Evolutionary conservation across 2,113 vertebrate species (phyloP).

Genomic region (Chamaetylas fuelleborni): DNA sequence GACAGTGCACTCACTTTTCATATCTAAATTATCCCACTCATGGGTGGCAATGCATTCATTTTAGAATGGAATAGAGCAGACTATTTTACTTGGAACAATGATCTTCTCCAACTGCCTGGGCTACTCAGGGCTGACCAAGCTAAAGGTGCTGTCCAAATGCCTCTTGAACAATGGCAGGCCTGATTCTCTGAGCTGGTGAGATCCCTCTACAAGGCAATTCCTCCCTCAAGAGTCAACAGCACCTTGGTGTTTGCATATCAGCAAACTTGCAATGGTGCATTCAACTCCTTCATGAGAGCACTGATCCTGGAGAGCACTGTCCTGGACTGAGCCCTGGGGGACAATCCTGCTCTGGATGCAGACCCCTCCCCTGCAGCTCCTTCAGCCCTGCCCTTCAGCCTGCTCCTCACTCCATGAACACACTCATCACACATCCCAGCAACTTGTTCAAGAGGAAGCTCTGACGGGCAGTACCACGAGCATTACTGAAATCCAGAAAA

Average conservation of each 20-base stretch:
- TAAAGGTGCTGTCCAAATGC: neutral
- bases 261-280: neutral
- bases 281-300: too few species aligned
- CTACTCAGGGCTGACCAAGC: neutral
- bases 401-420: too few species aligned
- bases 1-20: too few species aligned
- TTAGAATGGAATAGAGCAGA: neutral
- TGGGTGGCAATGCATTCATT: neutral
- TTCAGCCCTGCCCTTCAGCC: neutral
- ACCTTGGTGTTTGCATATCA: neutral
- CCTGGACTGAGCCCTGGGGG: too few species aligned
- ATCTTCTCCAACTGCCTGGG: neutral
- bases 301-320: neutral
- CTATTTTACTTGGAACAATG: neutral
- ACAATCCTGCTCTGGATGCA: neutral
- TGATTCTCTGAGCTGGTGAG: neutral
- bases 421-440: rapidly evolving
- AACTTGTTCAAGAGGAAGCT: neutral
- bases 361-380: neutral
- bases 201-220: neutral
- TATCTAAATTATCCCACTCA: too few species aligned
- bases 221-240: neutral
- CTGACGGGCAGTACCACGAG: neutral
- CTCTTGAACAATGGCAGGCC: too few species aligned
- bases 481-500: neutral